These are phyloP conservation scores for Steinernema scapterisci DNA, from an alignment of 2,888 invertebrate genomes.

Conservation along the genomic window DNA sequence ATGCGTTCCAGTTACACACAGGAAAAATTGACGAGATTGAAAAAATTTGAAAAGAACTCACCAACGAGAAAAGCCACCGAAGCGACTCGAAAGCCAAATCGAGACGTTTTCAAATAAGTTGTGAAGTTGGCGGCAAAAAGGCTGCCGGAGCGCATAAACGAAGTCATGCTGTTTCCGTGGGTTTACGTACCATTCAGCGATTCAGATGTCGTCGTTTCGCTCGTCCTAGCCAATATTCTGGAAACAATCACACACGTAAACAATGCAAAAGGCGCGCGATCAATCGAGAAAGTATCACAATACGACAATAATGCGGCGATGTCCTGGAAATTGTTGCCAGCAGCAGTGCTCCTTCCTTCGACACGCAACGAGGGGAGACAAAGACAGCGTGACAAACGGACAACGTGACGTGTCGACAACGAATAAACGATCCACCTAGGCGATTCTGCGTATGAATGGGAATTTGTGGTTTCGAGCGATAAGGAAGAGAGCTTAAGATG, in stretches of 20 bases:
- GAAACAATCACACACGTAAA: neutral
- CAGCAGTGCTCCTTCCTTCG: neutral
- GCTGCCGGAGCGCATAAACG: neutral
- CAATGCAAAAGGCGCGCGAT: neutral
- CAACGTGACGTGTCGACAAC: constrained; percentile 27
- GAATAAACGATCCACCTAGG: too few relatives aligned
- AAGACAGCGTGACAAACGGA: constrained; percentile 25
- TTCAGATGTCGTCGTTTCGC: neutral
- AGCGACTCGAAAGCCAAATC: neutral
- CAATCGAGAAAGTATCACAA: neutral
- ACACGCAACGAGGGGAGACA: neutral
- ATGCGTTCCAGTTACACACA: too few relatives aligned
- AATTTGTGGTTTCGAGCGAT: too few relatives aligned
- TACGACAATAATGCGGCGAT: neutral
- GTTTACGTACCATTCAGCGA: neutral
- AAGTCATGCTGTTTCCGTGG: neutral
- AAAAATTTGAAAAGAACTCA: neutral
- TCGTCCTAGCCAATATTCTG: neutral
- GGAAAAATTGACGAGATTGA: too few relatives aligned
- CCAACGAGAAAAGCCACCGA: constrained; percentile 3
- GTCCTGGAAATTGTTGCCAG: constrained; percentile 26
- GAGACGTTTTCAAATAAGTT: neutral
- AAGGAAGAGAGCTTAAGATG: too few relatives aligned
- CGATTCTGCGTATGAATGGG: too few relatives aligned
- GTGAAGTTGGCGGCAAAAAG: constrained; percentile 7